Base-by-base conservation (phyloP, 2,888 invertebrate genomes). In the Gortyna flavago region DNA sequence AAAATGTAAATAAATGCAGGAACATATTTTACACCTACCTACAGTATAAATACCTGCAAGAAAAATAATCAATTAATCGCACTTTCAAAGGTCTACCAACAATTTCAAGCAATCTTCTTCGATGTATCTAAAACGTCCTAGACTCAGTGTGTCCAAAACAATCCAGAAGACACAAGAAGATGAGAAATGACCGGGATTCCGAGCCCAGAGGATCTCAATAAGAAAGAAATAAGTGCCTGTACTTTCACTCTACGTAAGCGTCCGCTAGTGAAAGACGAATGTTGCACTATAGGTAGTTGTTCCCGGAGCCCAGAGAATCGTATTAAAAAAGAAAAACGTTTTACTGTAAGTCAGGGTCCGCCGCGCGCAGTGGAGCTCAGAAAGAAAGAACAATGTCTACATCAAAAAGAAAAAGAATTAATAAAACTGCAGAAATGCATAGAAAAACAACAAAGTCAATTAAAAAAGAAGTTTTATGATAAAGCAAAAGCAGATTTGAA, bases 401-500 rank as follows among this genome's bases (percentile, higher is more conserved):
- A 78, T 25, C 38, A 75, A 67, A 90, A 81, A 84, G 89, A 90
- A 89, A 89, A 85, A 81, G 83, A 91, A 74, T 75, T 91, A 85
- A 25, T 78, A 4, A 81, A 89, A 74, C 89, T 87, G 61, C 88
- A 92, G 61, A 88, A 84, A 74, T 29, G 61, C 71, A 75, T 93
- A 61, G 78, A 90, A 48, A 75, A 77, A 65, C 89, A 89, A 69
- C 81, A 80, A 64, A 77, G 80, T 44, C 67, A 85, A 77, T 81
- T 81, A 16, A 85, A 88, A 6, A 85, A 84, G 69, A 82, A 77
- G 32, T 54, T 61, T 8, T 72, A 83, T 44, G 62, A n/a, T 61
- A 88, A 75, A 78, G 86, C 88, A 48, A 85, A 89, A 77, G 83
- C 84, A 13, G 89, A 92, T 80, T 85, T 89, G 68, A 81, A 72